Conservation (phyloP, 2,113 vertebrate genomes). For the Syngnathoides biaculeatus region DNA sequence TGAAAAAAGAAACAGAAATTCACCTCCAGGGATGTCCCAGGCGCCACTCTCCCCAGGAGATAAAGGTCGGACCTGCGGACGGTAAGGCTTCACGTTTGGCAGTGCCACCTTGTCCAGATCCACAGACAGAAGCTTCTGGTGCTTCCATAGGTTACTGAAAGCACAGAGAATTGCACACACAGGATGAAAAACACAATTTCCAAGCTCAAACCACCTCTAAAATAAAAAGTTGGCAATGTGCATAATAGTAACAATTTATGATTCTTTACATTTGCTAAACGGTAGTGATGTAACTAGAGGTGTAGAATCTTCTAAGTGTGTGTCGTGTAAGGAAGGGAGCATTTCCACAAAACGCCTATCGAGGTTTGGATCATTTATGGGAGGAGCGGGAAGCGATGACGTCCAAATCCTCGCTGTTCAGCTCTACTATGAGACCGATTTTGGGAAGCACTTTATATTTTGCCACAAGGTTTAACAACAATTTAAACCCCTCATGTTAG, state of each 20-base stretch:
- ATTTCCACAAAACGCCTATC: too few relatives aligned
- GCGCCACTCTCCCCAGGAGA: constrained; percentile 96
- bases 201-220: background rate
- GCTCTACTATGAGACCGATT: too few relatives aligned
- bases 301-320: too few relatives aligned
- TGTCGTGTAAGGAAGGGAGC: too few relatives aligned
- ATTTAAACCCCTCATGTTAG: too few relatives aligned
- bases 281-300: too few relatives aligned
- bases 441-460: too few relatives aligned
- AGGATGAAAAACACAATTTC: background rate
- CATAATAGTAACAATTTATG: background rate
- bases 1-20: background rate
- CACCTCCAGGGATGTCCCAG: constrained; percentile 99
- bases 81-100: constrained; percentile 85
- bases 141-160: constrained; percentile 95
- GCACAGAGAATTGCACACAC: background rate
- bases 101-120: constrained; percentile 93
- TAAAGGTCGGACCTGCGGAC: constrained; percentile 93
- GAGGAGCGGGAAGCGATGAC: too few relatives aligned
- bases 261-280: background rate
- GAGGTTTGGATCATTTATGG: too few relatives aligned
- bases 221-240: background rate
- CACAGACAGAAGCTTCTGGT: constrained; percentile 94
- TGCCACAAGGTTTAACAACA: too few relatives aligned
- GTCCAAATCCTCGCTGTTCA: too few relatives aligned